Evolutionary conservation across 2,113 vertebrate genomes (phyloP).

Genomic region (Oncorhynchus clarkii): DNA sequence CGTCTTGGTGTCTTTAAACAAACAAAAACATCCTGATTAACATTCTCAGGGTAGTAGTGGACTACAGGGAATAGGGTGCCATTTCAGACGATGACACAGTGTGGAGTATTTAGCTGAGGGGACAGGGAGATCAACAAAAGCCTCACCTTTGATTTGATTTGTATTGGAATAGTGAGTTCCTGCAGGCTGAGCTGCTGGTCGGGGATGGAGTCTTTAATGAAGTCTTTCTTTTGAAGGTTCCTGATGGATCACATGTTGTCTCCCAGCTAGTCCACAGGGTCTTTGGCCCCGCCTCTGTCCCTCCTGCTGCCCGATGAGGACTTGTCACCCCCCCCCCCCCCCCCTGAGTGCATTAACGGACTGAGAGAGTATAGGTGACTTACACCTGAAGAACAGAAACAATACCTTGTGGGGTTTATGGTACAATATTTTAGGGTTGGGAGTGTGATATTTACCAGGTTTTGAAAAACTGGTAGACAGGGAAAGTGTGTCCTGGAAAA

Average conservation of each 20-base stretch:
- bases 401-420: not conserved
- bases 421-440: not conserved
- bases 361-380: constrained; percentile 57
- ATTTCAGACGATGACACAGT: not conserved
- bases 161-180: constrained; percentile 82
- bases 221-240: constrained; percentile 70
- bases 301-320: constrained; percentile 51
- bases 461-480: constrained; percentile 93
- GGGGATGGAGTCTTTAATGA: constrained; percentile 83
- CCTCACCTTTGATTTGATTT: constrained; percentile 47
- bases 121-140: too few species aligned
- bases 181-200: constrained; percentile 89
- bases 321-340: constrained; percentile 61
- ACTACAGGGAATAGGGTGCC: not conserved
- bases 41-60: too few species aligned
- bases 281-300: constrained; percentile 67
- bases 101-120: not conserved
- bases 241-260: constrained; percentile 80
- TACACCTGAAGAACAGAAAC: not conserved
- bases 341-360: constrained; percentile 79
- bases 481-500: constrained; percentile 84
- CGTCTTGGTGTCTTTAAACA: constrained; percentile 77
- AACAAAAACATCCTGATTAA: not conserved
- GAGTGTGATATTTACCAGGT: constrained; percentile 71
- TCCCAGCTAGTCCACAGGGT: constrained; percentile 79